phyloP scores from a whole-genome alignment of 2,888 invertebrate genomes.

The Odontothrips loti region DNA sequence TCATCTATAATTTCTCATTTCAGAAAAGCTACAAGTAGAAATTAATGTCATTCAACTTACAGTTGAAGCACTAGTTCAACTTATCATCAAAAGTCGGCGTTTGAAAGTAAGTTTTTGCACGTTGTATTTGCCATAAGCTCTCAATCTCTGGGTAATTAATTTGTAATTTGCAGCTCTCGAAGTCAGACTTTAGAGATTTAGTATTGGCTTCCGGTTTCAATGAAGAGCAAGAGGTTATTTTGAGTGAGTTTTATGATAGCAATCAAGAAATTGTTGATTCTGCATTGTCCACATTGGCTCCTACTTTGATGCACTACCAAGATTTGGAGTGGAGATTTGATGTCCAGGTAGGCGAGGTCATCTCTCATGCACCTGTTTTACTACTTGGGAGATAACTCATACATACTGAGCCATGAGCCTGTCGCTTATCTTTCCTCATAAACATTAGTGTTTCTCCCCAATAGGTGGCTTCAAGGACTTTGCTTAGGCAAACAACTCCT shows the following conservation, averaged over 20 bases:
- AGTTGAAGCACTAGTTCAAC: slow-evolving; percentile 67
- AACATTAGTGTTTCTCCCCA: slow-evolving; percentile 35
- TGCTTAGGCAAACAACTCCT: slow-evolving; percentile 56
- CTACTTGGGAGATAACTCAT: not conserved
- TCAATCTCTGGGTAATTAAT: not conserved
- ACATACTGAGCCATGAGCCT: slow-evolving; percentile 3
- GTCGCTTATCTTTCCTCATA: not conserved
- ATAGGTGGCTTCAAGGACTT: slow-evolving; percentile 56
- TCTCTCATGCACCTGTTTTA: not conserved
- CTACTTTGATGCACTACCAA: slow-evolving; percentile 50
- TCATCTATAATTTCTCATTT: slow-evolving; percentile 38
- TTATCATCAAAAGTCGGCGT: slow-evolving; percentile 66
- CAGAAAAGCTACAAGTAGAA: slow-evolving; percentile 59
- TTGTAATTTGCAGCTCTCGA: not conserved
- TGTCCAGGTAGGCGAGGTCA: slow-evolving; percentile 50
- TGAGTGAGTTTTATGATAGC: slow-evolving; percentile 57
- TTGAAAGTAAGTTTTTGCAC: slow-evolving; percentile 55
- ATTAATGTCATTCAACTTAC: slow-evolving; percentile 57
- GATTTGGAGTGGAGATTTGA: slow-evolving; percentile 66
- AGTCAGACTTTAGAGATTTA: slow-evolving; percentile 48
- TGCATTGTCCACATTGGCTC: slow-evolving; percentile 49
- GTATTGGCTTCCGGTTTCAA: slow-evolving; percentile 55
- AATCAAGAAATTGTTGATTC: slow-evolving; percentile 55
- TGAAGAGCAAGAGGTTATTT: slow-evolving; percentile 55
- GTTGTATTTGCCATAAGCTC: not conserved